These are phyloP conservation scores for Sebastes dallii DNA, from an alignment of 2,797 vertebrate species.

Conservation along the genomic window DNA sequence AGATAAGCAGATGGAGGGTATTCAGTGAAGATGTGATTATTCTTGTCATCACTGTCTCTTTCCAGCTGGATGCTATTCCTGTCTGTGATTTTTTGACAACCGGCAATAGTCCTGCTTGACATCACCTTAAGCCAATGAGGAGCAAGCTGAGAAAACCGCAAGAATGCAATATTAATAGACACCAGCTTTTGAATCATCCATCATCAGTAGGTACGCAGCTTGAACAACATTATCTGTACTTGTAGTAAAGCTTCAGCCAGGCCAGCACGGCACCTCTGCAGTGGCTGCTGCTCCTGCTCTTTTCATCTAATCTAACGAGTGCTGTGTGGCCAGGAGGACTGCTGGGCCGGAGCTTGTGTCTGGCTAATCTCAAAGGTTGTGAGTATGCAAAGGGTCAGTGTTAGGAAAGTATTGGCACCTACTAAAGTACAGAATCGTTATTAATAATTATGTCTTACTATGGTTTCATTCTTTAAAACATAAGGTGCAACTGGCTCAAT, in stretches of 20 bases:
- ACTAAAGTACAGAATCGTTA: background rate
- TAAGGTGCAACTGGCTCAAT: background rate
- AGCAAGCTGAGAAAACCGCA: constrained; percentile 13
- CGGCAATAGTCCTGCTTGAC: constrained; percentile 56
- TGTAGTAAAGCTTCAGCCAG: background rate
- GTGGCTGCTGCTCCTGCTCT: constrained; percentile 29
- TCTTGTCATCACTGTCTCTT: constrained; percentile 65
- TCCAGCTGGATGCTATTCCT: constrained; percentile 68
- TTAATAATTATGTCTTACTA: background rate
- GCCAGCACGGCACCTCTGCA: constrained; percentile 16
- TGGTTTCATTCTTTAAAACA: background rate
- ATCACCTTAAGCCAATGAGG: constrained; percentile 48
- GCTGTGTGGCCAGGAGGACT: constrained; percentile 40
- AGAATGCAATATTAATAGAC: constrained; percentile 38
- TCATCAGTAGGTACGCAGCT: constrained; percentile 8
- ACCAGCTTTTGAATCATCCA: constrained; percentile 34
- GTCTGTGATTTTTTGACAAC: constrained; percentile 63
- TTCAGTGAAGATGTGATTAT: constrained; percentile 65
- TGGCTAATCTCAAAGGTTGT: constrained; percentile 37
- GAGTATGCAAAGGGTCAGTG: constrained; percentile 14
- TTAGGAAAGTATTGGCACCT: background rate
- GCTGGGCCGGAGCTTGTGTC: constrained; percentile 24
- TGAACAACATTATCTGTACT: constrained; percentile 2
- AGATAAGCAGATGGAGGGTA: constrained; percentile 65
- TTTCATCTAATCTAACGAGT: constrained; percentile 58